phyloP scores from a whole-genome alignment of 2,113 vertebrate species.

The Pontoporia blainvillei region DNA sequence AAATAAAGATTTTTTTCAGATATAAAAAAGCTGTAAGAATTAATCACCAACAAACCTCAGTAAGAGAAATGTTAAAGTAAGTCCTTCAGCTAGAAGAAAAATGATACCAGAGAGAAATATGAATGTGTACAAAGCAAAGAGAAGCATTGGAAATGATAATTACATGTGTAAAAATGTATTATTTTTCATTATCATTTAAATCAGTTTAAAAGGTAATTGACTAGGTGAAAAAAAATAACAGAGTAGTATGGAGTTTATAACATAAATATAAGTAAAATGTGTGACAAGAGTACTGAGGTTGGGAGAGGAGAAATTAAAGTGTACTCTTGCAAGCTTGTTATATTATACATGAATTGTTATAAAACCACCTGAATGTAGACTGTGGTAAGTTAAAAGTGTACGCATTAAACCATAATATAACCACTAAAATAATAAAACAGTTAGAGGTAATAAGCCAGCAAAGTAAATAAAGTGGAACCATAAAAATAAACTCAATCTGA shows the following conservation, averaged over 20 bases:
- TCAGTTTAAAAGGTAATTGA: neutral
- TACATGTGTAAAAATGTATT: neutral
- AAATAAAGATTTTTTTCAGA: neutral
- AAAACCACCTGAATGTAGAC: neutral
- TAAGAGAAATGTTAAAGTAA: neutral
- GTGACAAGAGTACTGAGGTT: neutral
- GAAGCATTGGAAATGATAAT: neutral
- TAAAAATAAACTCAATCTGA: neutral
- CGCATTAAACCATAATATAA: neutral
- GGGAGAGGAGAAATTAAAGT: neutral
- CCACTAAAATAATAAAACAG: neutral
- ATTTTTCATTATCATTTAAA: neutral
- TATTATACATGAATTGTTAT: neutral
- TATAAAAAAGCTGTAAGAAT: neutral
- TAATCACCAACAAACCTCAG: neutral
- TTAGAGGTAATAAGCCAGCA: neutral
- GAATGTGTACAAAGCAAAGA: neutral
- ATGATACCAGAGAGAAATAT: neutral
- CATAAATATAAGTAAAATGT: neutral
- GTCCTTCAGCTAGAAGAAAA: neutral
- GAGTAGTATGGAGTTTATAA: neutral
- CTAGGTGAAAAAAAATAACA: neutral
- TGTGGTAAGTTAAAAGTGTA: neutral
- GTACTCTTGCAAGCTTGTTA: neutral
- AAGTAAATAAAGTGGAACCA: neutral